Evolutionary conservation across 2,888 invertebrate species (phyloP).

Genomic region (Torymus tubicola): DNA sequence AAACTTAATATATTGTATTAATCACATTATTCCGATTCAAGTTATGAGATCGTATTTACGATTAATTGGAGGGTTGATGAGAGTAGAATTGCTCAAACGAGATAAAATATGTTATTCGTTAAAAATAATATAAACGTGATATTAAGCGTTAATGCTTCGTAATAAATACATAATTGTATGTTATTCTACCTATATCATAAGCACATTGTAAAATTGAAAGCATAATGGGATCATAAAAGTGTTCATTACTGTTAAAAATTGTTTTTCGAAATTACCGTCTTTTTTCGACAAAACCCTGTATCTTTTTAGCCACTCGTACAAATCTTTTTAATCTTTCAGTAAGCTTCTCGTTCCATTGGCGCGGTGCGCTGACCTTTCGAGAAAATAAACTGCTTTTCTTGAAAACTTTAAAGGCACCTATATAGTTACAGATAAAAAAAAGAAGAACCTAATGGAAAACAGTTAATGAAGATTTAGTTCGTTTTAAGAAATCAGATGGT

Average conservation of each 20-base stretch:
- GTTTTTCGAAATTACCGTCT: conserved; percentile 13
- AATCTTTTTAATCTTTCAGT: conserved; percentile 47
- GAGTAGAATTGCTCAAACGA: too few species aligned
- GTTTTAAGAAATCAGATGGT: conserved; percentile 19
- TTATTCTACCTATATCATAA: too few species aligned
- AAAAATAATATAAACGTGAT: too few species aligned
- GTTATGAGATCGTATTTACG: too few species aligned
- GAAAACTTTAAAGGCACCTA: conserved; percentile 22
- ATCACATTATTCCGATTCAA: too few species aligned
- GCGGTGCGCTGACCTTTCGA: conserved; percentile 30
- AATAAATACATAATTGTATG: too few species aligned
- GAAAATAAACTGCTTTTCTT: conserved; percentile 32
- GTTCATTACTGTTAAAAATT: conserved; percentile 1
- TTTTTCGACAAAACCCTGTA: neutral
- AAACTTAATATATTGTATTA: too few species aligned
- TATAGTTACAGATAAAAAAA: conserved; percentile 7
- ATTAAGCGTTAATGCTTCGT: too few species aligned
- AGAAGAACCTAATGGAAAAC: conserved; percentile 41
- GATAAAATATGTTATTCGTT: too few species aligned
- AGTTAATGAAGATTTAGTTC: conserved; percentile 45
- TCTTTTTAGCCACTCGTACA: neutral
- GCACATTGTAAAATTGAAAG: too few species aligned
- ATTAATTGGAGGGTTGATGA: too few species aligned
- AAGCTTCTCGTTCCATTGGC: conserved; percentile 21
- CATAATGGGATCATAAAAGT: too few species aligned